Evolutionary conservation across 2,888 invertebrate genomes (phyloP), one percentile per base, ranked within the genome.

Genomic region (Drosophila recens): DNA sequence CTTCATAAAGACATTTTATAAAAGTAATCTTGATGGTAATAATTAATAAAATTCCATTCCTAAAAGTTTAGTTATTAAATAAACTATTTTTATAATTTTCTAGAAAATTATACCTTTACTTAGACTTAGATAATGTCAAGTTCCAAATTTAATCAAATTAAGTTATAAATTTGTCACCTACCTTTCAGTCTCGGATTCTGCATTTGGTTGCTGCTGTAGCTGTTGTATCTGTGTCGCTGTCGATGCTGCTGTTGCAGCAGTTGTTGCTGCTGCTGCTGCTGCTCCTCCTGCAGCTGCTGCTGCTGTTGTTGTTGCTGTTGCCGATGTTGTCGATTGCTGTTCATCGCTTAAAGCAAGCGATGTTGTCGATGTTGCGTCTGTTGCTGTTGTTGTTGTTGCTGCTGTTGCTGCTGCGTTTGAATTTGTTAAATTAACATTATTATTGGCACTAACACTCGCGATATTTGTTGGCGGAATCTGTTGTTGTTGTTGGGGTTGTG

Each of bases 121-220:
- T 27, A 27, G 8, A 27, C 27, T 6, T 6, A 30, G n/a, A 27
- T 38, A 36, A 8, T 36, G 4, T 2, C 10, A 13, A 9, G 30
- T 30, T 0, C 3, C 1, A 5, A 27, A 27, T 6, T 27, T 27
- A 27, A 3, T 5, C 6, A 6, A 27, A 11, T 6, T 5, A 13
- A 9, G 30, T 30, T 0, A 15, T 11, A 6, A 4, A 2, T 23
- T 36, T 27, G 27, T 23, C n/a, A 88, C 93, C 91, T 74, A 93
- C 93, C 93, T 93, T 92, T 93, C 93, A 92, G 91, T 93, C 90
- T 93, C 93, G 82, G 92, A 90, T 87, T 93, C 92, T 82, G 91
- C 75, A 84, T 89, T 92, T 86, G 87, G 89, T 87, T 80, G 85
- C 75, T 87, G 85, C 61, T 91, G 90, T 75, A 82, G 79, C 76